Evolutionary conservation across 1,140 invertebrate genomes (phyloP), one percentile per base, ranked within the genome.

Genomic region (Drosophila rhopaloa): DNA sequence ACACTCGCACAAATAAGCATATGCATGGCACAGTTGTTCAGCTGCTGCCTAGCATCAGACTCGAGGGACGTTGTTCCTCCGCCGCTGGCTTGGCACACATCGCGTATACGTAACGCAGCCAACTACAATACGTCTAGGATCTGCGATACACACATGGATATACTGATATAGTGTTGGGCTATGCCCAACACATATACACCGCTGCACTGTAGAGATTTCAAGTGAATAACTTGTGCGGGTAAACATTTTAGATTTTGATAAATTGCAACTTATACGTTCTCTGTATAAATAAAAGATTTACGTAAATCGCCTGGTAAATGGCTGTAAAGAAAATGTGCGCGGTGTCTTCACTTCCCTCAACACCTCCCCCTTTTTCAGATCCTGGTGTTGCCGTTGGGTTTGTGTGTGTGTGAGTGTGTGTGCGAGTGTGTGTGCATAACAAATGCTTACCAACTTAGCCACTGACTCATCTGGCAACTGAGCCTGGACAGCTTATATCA

Each of bases 171-270:
- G 13, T 38, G 43, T 51, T 48, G 7, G 37, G 46, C 54, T 27
- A 63, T 67, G 60, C 57, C 51, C 46, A 27, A 55, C 46, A 66
- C 40, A 47, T 19, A 41, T 51, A 55, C n/a, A 19, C 11, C 37
- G 70, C 43, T 75, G 68, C 79, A 63, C 67, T 82, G 84, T 83
- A 77, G 80, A 89, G 83, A 89, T 89, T 89, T 89, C 84, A 89
- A 89, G 84, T 84, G 84, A 89, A 89, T 89, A 89, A 89, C 84
- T 89, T 89, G 84, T 89, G 84, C 80, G 84, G 84, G 84, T 89
- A 89, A 89, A 89, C 84, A 89, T 89, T 89, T 89, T 89, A 89
- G 84, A 89, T 89, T 89, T 89, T 89, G 84, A 89, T 89, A 89
- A 89, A 89, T 89, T 89, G 84, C 85, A 89, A 89, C 84, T 89